Evolutionary conservation across 92 coral and sea anemone species (phyloP).

Genomic region (Actinernus sp.): DNA sequence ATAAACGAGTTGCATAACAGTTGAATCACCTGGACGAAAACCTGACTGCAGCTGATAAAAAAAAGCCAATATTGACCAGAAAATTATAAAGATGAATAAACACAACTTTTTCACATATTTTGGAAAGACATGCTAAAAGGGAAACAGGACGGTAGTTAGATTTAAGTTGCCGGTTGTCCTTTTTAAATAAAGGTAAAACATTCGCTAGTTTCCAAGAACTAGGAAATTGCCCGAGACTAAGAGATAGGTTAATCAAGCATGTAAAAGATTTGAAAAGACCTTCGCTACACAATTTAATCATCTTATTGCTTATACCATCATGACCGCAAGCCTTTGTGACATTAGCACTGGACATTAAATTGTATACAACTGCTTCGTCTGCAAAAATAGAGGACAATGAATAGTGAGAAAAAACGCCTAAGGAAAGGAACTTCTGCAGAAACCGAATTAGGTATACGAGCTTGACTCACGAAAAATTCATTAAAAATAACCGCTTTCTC

Average conservation of each 20-base stretch:
- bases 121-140: constrained; percentile 6
- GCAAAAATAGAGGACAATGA: neutral
- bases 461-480: constrained; percentile 20
- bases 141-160: constrained; percentile 20
- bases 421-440: constrained; percentile 18
- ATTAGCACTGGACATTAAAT: neutral
- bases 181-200: constrained; percentile 26
- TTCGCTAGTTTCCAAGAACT: constrained; percentile 24
- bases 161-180: constrained; percentile 7
- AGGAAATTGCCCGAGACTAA: constrained; percentile 18
- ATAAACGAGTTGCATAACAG: constrained; percentile 31
- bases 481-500: constrained; percentile 12
- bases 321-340: constrained; percentile 13
- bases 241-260: constrained; percentile 1
- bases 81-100: constrained; percentile 5
- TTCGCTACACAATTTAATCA: constrained; percentile 2
- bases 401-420: too few relatives aligned
- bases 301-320: constrained; percentile 14
- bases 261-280: constrained; percentile 9
- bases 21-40: constrained; percentile 20
- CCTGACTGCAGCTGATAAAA: constrained; percentile 9
- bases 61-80: neutral
- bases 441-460: constrained; percentile 1
- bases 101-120: constrained; percentile 4
- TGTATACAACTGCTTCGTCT: constrained; percentile 2